These are phyloP conservation scores for Drosophila bipectinata DNA, from an alignment of 1,140 invertebrate species.

Conservation along the genomic window DNA sequence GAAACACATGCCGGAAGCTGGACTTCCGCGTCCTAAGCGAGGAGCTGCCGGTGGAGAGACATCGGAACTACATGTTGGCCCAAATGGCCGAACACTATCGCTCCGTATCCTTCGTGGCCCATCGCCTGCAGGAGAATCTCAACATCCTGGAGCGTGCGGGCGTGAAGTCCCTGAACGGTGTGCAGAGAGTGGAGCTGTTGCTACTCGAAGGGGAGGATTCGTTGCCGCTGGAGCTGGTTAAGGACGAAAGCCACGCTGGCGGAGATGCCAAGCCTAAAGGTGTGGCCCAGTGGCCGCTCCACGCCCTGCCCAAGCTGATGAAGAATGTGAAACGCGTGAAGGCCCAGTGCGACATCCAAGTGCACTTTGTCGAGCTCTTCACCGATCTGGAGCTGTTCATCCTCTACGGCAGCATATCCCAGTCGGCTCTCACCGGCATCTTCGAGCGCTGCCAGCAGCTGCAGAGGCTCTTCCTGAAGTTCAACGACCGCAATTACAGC, in stretches of 20 bases:
- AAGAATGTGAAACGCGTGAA: slow-evolving; percentile 36
- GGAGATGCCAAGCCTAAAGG: neutral
- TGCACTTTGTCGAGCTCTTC: slow-evolving; percentile 58
- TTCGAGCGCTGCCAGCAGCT: slow-evolving; percentile 45
- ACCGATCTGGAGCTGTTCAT: slow-evolving; percentile 27
- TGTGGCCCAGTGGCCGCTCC: slow-evolving; percentile 45
- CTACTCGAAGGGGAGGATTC: neutral
- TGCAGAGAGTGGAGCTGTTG: slow-evolving; percentile 38
- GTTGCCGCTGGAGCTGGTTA: neutral
- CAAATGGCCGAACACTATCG: slow-evolving; percentile 22
- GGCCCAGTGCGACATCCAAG: slow-evolving; percentile 42
- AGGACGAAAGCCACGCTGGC: neutral
- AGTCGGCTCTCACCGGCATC: slow-evolving; percentile 47
- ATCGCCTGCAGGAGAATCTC: slow-evolving; percentile 42
- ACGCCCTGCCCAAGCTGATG: slow-evolving; percentile 51
- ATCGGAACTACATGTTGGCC: slow-evolving; percentile 25
- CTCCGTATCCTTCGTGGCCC: slow-evolving; percentile 35
- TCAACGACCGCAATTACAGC: neutral
- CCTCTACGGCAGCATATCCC: slow-evolving; percentile 28
- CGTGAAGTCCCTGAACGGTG: slow-evolving; percentile 18
- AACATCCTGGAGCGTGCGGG: slow-evolving; percentile 42
- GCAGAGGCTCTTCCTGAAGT: slow-evolving; percentile 29
- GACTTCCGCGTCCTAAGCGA: slow-evolving; percentile 34
- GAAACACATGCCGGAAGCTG: slow-evolving; percentile 8
- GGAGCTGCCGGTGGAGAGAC: slow-evolving; percentile 3